Evolutionary conservation across 2,797 vertebrate species (phyloP), one percentile per base, ranked within the genome.

Genomic region (Notolepis coatsorum): DNA sequence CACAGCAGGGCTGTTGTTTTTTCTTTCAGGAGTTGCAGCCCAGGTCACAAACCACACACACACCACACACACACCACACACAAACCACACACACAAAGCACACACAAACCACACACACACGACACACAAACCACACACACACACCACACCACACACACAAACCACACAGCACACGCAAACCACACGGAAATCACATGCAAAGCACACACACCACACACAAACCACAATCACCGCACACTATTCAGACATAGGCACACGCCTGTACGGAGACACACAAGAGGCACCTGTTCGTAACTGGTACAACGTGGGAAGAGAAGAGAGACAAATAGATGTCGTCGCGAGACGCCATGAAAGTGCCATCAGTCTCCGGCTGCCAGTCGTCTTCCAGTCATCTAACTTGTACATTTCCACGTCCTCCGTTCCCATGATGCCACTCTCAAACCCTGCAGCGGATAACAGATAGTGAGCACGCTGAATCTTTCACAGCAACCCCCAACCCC

Each of bases 1-100:
- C 82, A 73, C 85, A 86, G 79, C 85, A 69, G 80, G 89, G 47
- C 63, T 47, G 59, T n/a, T n/a, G n/a, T n/a, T n/a, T n/a, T n/a
- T n/a, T 71, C 81, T 76, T 79, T 85, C 83, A 84, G 87, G 83
- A 75, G 76, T 66, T 65, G 48, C 74, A 43, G 8, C 62, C 13
- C 48, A 41, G 75, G 79, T 69, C 69, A 75, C 62, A 70, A 55
- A 57, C n/a, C 60, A 77, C 68, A 62, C 24, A 69, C 56, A 58
- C 60, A 78, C 41, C 9, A 39, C 31, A 31, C 28, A 17, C 54
- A 47, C 42, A 24, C 17, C 65, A 41, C 27, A 68, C 41, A 33
- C 55, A 39, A 35, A 47, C 31, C 45, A 20, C 59, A 30, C 59
- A 56, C 31, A 56, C 37, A 63, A 61, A 65, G 21, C 42, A 21